Evolutionary conservation across 2,888 invertebrate species (phyloP), one percentile per base, ranked within the genome.

Genomic region (Osmoderma eremita): DNA sequence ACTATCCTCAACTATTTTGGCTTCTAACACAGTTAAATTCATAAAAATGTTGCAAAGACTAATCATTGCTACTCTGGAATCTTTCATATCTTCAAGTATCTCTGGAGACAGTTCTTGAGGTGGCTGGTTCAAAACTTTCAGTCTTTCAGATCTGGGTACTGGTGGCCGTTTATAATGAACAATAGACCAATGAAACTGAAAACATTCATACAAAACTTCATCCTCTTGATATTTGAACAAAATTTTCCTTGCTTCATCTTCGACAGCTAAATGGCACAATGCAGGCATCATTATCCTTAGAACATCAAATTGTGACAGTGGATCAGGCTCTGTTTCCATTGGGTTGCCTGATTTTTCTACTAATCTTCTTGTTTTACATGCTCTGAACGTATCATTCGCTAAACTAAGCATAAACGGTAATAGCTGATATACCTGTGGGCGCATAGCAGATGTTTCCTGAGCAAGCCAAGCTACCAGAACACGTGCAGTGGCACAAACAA

Each of bases 1-100:
- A 67, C 92, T 91, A 71, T 90, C 90, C 78, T 93, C 92, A 4
- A 94, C 93, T 51, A 92, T 83, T 80, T 92, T 92, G 0, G 92
- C 90, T 75, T 96, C 96, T 67, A 96, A 82, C 0, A 96, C 96
- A 12, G 94, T 92, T 1, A 97, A 86, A 79, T 97, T 97, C 92
- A 97, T 94, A 72, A 97, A 89, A 67, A 95, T 91, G 78, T 95
- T 95, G 81, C 95, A 96, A 30, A 94, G 87, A 73, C 95, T 93
- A 70, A 93, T 90, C 86, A 97, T 91, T 0, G 95, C 94, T 2
- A 89, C 86, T 68, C 94, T 88, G 0, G 94, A 92, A 79, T 93
- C 92, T 76, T 91, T 90, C 90, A 94, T 93, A 73, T 92, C 91
- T 76, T 92, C 92, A 67, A 92, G 79, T 70, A 92, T 84, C 77